These are phyloP conservation scores for Myiopsitta monachus DNA, from an alignment of 2,113 vertebrate genomes.

Conservation along the genomic window DNA sequence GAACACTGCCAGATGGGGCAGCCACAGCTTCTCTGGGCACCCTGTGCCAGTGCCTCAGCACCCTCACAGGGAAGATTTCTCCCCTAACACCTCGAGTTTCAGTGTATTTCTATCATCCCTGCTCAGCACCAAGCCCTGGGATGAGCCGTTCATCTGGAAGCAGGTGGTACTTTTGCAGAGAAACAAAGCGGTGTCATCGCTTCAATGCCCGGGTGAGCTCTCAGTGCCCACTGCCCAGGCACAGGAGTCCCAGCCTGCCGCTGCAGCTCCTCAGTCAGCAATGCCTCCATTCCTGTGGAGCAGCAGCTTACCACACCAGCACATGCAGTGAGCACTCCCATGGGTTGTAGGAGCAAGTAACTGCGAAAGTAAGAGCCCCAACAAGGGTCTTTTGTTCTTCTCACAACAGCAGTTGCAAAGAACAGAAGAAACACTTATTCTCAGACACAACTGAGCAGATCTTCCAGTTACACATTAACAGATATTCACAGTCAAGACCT, in stretches of 20 bases:
- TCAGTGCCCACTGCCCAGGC: not conserved
- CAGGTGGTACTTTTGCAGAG: not conserved
- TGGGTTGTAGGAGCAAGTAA: not conserved
- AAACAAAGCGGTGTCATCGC: not conserved
- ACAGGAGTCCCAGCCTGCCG: accelerated
- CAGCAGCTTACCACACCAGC: not conserved
- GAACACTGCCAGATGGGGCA: not conserved
- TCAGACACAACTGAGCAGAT: not conserved
- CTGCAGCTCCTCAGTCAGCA: not conserved
- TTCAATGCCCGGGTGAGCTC: not conserved
- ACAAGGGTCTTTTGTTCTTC: not conserved
- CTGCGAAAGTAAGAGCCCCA: not conserved
- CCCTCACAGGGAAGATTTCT: not conserved
- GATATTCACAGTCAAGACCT: not conserved
- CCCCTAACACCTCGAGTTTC: not conserved
- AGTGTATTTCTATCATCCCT: not conserved
- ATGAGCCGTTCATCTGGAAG: not conserved
- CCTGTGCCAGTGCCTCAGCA: not conserved
- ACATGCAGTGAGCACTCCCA: not conserved
- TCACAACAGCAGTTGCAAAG: not conserved
- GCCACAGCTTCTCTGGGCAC: not conserved
- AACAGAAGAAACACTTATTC: conserved; percentile 36
- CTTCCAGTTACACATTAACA: conserved; percentile 31
- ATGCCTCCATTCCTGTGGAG: accelerated
- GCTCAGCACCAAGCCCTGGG: not conserved